Evolutionary conservation across 1,140 invertebrate genomes (phyloP), one percentile per base, ranked within the genome.

Genomic region (Centruroides sculpturatus): DNA sequence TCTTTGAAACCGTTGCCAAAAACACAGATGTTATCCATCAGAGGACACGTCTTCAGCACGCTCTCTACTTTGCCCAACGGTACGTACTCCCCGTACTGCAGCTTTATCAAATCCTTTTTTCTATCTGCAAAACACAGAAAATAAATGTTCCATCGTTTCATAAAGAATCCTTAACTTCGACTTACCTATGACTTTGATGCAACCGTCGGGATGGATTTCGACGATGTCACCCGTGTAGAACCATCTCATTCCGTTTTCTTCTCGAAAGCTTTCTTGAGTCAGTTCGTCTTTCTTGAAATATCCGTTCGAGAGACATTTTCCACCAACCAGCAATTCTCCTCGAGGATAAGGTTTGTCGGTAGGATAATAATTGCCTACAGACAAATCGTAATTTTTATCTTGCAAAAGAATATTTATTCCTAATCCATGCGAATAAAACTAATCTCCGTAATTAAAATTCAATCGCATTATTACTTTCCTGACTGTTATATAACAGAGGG

Each of bases 191-290:
- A 81, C 78, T 63, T 71, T 71, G 0, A 81, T 69, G 55, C 71
- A 73, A 34, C 80, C 80, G 68, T 80, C 77, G 5, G 65, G 64
- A 55, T 75, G 69, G 59, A 81, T 72, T 64, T 77, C 74, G 5
- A 78, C 80, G 64, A 81, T 79, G 68, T 81, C 79, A 5, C 80
- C 80, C 41, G 79, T 76, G 56, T 73, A 75, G 69, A 81, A 81
- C 68, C 75, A 76, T n/a, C 69, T 59, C n/a, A 68, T 66, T 9
- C 73, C 74, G 64, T 77, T 65, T 35, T 74, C 60, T n/a, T 67
- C 69, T 10, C 70, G 70, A 65, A 78, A 81, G 47, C 76, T 73
- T 68, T 80, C 77, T 53, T 73, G 70, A 1, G 78, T 80, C 57
- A 78, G 72, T 47, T 72, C 72, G 53, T 73, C 71, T 61, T 78